These are phyloP conservation scores for Glomeris maerens DNA, from an alignment of 1,140 invertebrate genomes.

Conservation along the genomic window DNA sequence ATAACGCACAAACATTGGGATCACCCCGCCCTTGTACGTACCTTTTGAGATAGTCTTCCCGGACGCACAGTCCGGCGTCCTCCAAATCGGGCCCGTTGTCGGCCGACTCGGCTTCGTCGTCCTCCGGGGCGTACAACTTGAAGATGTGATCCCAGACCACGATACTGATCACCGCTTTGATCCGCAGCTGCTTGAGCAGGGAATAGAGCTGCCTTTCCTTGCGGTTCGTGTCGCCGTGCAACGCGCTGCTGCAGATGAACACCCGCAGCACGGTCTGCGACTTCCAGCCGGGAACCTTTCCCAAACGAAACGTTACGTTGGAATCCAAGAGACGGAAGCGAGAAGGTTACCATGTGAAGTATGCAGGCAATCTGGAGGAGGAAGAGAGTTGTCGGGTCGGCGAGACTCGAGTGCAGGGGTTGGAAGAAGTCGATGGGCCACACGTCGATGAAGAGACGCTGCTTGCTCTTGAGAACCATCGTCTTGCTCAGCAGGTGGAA, in stretches of 20 bases:
- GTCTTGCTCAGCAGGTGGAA: constrained; percentile 62
- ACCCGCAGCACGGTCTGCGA: constrained; percentile 64
- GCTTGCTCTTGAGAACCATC: constrained; percentile 27
- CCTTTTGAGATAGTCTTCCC: too few species aligned
- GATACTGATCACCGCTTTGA: constrained; percentile 39
- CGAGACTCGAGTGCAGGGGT: constrained; percentile 51
- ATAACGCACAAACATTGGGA: too few species aligned
- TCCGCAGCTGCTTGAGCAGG: constrained; percentile 39
- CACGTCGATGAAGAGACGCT: constrained; percentile 73
- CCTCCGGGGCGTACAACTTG: constrained; percentile 17
- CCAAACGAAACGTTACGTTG: constrained; percentile 27
- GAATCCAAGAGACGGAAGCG: constrained; percentile 4
- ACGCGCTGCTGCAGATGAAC: constrained; percentile 48
- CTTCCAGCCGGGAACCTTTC: constrained; percentile 43
- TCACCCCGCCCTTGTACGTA: too few species aligned
- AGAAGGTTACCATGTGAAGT: constrained; percentile 62
- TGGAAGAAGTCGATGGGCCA: constrained; percentile 86
- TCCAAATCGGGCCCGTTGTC: too few species aligned
- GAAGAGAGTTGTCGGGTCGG: constrained; percentile 79
- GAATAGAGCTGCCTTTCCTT: constrained; percentile 36
- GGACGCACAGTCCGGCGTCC: too few species aligned
- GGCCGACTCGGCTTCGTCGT: constrained; percentile 22
- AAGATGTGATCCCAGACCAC: constrained; percentile 22
- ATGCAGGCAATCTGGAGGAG: constrained; percentile 95
- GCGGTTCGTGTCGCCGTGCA: constrained; percentile 31